phyloP scores from a whole-genome alignment of 1,140 invertebrate genomes.

The Drosophila virilis region DNA sequence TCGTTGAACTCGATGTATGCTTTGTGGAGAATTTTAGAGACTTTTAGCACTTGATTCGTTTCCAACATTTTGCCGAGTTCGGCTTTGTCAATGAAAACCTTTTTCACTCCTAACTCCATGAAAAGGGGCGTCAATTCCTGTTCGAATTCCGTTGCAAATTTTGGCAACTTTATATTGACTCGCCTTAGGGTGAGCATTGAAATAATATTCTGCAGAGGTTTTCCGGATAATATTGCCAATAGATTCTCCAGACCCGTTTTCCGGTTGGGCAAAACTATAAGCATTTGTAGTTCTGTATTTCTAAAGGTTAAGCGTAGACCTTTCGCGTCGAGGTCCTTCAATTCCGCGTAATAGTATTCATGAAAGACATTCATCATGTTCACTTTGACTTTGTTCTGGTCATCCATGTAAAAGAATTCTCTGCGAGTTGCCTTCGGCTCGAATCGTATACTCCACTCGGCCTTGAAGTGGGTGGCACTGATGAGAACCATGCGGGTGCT shows the following conservation, averaged over 20 bases:
- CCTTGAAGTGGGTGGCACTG: slow-evolving; percentile 13
- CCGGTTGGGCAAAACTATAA: slow-evolving; percentile 11
- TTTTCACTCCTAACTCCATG: background rate
- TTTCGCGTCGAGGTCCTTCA: slow-evolving; percentile 1
- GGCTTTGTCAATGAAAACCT: slow-evolving; percentile 10
- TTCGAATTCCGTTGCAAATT: slow-evolving; percentile 12
- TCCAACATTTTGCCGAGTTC: slow-evolving; percentile 2
- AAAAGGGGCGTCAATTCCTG: background rate
- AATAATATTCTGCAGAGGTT: background rate
- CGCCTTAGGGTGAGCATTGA: background rate
- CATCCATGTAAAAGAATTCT: slow-evolving; percentile 2
- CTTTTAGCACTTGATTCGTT: background rate
- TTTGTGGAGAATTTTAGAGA: slow-evolving; percentile 17
- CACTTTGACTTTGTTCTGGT: background rate
- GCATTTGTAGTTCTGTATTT: slow-evolving; percentile 5
- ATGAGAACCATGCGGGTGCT: slow-evolving; percentile 2
- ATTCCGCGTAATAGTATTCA: slow-evolving; percentile 8
- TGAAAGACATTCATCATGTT: slow-evolving; percentile 7
- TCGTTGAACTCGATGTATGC: slow-evolving; percentile 2
- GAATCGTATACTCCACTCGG: slow-evolving; percentile 1
- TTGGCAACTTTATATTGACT: slow-evolving; percentile 14
- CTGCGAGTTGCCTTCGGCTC: background rate
- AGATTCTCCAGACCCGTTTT: background rate
- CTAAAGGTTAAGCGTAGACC: background rate
- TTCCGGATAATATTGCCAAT: background rate